Evolutionary conservation across 2,113 vertebrate species (phyloP), one percentile per base, ranked within the genome.

Genomic region (Saccopteryx leptura): DNA sequence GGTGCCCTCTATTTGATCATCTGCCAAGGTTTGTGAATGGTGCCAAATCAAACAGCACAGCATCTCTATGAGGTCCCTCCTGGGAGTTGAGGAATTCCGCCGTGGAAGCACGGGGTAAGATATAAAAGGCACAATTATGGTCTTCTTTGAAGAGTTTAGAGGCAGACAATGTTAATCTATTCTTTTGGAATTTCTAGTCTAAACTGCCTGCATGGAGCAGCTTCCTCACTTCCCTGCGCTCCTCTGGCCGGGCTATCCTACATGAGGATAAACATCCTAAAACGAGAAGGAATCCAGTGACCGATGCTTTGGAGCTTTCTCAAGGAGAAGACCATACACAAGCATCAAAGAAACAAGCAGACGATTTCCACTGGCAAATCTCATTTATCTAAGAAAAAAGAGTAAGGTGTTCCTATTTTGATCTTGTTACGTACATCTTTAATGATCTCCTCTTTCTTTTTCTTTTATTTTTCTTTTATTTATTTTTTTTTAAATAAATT

Each of bases 31-130:
- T 91, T 95, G 94, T 93, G 97, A 97, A 96, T 46, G 71, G 95
- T 97, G 98, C 98, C 98, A 98, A 99, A 98, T 97, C 98, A 98
- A 98, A 99, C 97, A 98, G 96, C 86, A 65, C 96, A 94, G 97
- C 95, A 96, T 98, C 97, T 97, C 97, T 97, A 12, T 91, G 97
- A 98, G 97, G 82, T 97, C 97, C 69, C 97, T 96, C 96, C 97
- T 94, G 96, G 97, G 98, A 97, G 79, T 80, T 71, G 60, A 98
- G 94, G 98, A 98, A 98, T 98, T 97, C 96, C 97, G 97, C 95
- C 93, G 93, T 90, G 96, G 94, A 97, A 98, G 76, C 96, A 94
- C 81, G 83, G 93, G 89, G 85, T 88, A 88, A 86, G 91, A 97
- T 94, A 91, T 90, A 96, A 98, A 98, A 97, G 94, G 89, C 96